Conservation (phyloP, 2,113 vertebrate genomes). For the Lampris incognitus region DNA sequence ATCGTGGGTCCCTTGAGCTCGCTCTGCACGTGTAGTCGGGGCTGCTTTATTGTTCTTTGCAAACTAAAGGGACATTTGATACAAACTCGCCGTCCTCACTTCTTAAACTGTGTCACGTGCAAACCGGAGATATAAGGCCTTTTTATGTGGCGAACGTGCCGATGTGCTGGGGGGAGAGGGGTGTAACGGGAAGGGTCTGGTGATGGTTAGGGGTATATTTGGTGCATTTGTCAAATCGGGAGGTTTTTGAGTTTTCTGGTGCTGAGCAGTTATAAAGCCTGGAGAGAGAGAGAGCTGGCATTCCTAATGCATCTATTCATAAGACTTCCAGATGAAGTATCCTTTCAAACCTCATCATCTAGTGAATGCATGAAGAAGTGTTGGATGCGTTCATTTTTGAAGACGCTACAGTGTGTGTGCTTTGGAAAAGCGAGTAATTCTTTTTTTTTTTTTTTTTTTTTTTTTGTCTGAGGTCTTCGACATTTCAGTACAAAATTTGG, state of each 20-base stretch:
- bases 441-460: too few relatives aligned
- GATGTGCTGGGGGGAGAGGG: too few relatives aligned
- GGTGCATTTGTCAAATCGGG: too few relatives aligned
- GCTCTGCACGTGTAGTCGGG: background rate
- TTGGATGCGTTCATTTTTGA: background rate
- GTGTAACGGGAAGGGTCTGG: too few relatives aligned
- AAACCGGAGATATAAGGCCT: background rate
- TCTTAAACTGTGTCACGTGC: slow-evolving; percentile 11
- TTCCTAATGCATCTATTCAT: too few relatives aligned
- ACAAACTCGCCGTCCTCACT: background rate
- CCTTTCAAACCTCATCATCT: slow-evolving; percentile 1
- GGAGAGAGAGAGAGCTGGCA: too few relatives aligned
- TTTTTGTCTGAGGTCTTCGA: slow-evolving; percentile 47
- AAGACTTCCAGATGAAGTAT: background rate
- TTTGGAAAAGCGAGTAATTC: too few relatives aligned
- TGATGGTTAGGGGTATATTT: too few relatives aligned
- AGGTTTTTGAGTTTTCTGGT: too few relatives aligned
- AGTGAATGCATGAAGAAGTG: background rate
- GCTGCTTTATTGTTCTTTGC: slow-evolving; percentile 9
- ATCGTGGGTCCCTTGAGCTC: slow-evolving; percentile 7
- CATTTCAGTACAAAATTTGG: slow-evolving; percentile 49
- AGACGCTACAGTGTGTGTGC: background rate
- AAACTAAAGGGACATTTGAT: slow-evolving; percentile 22
- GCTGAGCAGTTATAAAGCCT: too few relatives aligned
- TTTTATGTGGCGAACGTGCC: background rate